These are phyloP conservation scores for Bos indicus DNA, from an alignment of 2,113 vertebrate species.

Conservation along the genomic window DNA sequence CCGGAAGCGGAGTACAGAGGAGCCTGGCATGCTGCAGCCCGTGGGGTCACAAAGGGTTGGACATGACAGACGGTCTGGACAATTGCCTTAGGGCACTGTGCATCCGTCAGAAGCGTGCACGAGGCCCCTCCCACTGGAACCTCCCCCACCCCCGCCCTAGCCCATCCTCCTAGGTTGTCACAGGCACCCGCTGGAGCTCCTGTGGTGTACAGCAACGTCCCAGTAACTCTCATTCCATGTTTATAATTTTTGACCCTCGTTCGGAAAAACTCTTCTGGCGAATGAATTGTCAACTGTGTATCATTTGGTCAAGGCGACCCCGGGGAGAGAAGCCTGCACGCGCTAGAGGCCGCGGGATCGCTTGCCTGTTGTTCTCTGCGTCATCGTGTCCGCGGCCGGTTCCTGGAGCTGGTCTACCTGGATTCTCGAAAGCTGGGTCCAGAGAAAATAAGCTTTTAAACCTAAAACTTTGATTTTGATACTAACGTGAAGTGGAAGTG, in stretches of 20 bases:
- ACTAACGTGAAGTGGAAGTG: background rate
- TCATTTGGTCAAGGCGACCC: background rate
- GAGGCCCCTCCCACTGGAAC: background rate
- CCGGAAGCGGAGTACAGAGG: background rate
- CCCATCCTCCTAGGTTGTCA: background rate
- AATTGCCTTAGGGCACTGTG: background rate
- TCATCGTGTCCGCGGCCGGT: background rate
- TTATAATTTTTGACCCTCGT: background rate
- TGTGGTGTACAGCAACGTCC: background rate
- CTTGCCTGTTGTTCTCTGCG: background rate
- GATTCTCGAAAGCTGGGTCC: background rate
- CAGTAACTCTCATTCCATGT: background rate
- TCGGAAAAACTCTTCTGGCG: background rate
- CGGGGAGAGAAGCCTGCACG: background rate
- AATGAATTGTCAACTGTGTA: background rate
- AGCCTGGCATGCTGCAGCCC: background rate
- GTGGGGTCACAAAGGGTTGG: background rate
- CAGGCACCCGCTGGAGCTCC: background rate
- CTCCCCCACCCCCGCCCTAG: background rate
- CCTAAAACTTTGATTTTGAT: background rate
- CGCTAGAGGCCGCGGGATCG: background rate
- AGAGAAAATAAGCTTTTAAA: background rate
- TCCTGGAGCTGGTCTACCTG: background rate
- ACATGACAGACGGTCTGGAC: background rate
- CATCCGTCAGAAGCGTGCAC: fast-evolving